Base-by-base conservation (phyloP, 2,797 vertebrate species). In the Allochrocebus solatus region DNA sequence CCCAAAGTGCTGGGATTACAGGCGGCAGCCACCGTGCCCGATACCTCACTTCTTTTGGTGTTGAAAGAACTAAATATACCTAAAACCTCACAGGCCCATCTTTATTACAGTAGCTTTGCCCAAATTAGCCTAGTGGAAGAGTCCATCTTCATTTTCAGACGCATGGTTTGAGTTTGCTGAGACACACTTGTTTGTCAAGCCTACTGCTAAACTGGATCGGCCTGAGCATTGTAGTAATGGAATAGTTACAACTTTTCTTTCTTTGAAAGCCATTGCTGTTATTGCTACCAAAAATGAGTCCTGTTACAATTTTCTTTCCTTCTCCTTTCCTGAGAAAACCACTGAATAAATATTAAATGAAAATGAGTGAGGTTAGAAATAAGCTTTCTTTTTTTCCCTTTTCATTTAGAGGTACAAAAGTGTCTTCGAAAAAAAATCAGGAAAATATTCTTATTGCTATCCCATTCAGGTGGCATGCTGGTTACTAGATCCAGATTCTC, bases 381-480 rank as follows among this genome's bases (percentile, higher is more conserved):
- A 48, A 91, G 33, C 22, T 89, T 67, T 87, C 36, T 53, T 17
- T 76, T 67, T 70, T 48, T 50, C 4, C 24, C 4, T 61, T 96
- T 94, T 72, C 75, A 86, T 39, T 50, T 95, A 76, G 70, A 48
- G 14, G 43, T 92, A 2, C 83, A 93, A 86, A 95, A 87, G 90
- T 95, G 78, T 72, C 2, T 1, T 93, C 90, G 5, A 81, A 21
- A 89, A 89, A 19, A 96, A 95, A 89, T 41, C 0, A 78, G 39
- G 21, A 50, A 89, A 92, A 81, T 1, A 96, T n/a, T 83, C 22
- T 79, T 22, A 57, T 92, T 93, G 33, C 41, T 98, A 5, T 59
- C 48, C 85, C 83, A 76, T 95, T 79, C 86, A 99, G 99, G 99
- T 99, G 92, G 99, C 99, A 0, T 99, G 99, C 98, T 99, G 99